These are phyloP conservation scores for Trichogramma evanescens DNA, from an alignment of 2,888 invertebrate species.

Conservation along the genomic window DNA sequence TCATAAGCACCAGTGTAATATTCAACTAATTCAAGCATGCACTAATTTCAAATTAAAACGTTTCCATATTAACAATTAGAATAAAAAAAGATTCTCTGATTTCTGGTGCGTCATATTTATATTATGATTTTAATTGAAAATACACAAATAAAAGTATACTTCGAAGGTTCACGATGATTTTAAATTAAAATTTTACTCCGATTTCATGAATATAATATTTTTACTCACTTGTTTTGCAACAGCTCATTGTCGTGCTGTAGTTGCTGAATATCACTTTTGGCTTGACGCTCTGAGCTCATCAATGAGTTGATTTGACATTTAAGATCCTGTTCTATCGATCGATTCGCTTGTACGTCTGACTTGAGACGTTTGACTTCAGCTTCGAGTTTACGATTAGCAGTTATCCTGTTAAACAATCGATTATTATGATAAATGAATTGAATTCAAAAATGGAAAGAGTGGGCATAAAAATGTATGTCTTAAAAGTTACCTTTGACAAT, in stretches of 20 bases:
- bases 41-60: too few relatives aligned
- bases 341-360: constrained; percentile 66
- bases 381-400: constrained; percentile 58
- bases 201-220: background rate
- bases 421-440: background rate
- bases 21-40: too few relatives aligned
- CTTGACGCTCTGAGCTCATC: constrained; percentile 61
- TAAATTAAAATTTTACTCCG: background rate
- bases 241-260: constrained; percentile 83
- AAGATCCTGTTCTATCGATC: constrained; percentile 65
- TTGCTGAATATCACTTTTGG: constrained; percentile 65
- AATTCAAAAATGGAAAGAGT: background rate
- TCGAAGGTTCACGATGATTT: background rate
- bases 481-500: constrained; percentile 46
- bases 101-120: too few relatives aligned
- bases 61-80: too few relatives aligned
- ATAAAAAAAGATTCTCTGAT: too few relatives aligned
- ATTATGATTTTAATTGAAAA: background rate
- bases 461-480: background rate
- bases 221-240: constrained; percentile 71
- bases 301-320: constrained; percentile 61
- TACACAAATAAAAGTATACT: background rate
- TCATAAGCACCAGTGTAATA: too few relatives aligned
- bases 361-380: constrained; percentile 65
- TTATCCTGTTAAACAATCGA: constrained; percentile 32